Evolutionary conservation across 2,113 vertebrate genomes (phyloP), one percentile per base, ranked within the genome.

Genomic region (Nesoenas mayeri): DNA sequence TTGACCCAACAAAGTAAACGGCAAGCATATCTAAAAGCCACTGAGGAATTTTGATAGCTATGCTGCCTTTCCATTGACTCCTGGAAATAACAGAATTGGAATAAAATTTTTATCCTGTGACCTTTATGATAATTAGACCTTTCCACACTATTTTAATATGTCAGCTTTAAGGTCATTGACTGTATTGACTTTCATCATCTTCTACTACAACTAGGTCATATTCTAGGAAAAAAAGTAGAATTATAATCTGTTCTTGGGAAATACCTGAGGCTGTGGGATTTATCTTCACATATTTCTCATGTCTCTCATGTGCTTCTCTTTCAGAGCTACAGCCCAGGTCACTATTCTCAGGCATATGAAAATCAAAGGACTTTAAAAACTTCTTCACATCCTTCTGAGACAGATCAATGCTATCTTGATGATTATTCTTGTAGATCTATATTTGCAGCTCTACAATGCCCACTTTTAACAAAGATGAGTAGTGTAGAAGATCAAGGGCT

Each of bases 151-250:
- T 75, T 91, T 93, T 89, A 80, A 53, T 81, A 74, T 78, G 51
- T 28, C 60, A 91, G 17, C 38, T 89, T 94, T 94, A 95, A 92
- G 85, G 78, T 89, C 75, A 81, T 50, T 75, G 70, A 72, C 77
- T 85, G 24, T 77, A 34, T 66, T 85, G 44, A 71, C 57, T 92
- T 88, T 88, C 65, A 86, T 3, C 17, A 50, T 72, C 34, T 83
- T 29, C 42, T 91, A 15, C 54, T 69, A 72, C 10, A 69, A 56
- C 14, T 22, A 34, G 44, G 44, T 57, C n/a, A 89, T 58, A 62
- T 88, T 69, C 67, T 53, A 51, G 42, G 17, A 6, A 29, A 65
- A 79, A 85, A 61, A 18, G 3, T 34, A 79, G 32, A 89, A 51
- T 75, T 91, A 40, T 44, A 85, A 65, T 69, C 38, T 64, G 8